Evolutionary conservation across 1,140 invertebrate genomes (phyloP), one percentile per base, ranked within the genome.

Genomic region (Antheraea pernyi): DNA sequence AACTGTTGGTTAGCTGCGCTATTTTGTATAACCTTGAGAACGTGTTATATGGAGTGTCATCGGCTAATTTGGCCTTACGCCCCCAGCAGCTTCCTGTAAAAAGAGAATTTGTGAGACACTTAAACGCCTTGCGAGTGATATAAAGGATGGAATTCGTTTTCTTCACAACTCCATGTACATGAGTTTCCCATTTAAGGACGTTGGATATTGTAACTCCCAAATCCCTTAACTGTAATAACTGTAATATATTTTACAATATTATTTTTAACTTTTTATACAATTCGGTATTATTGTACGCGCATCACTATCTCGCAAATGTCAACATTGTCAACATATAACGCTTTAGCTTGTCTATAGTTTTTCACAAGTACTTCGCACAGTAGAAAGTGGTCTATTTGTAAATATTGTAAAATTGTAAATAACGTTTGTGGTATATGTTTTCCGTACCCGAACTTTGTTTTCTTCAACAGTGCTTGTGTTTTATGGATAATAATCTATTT

Each of bases 371-470:
- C 76, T 80, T 78, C 77, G 81, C 71, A 71, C 71, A 73, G 79
- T 84, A 77, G 84, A 83, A 82, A 85, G 85, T 84, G 82, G 71
- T 83, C 68, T 91, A 87, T 91, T 89, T 89, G 84, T 91, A 91
- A 91, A 91, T 91, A 90, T 81, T 85, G 76, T 73, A 78, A 78
- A 79, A 71, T 85, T 3, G 80, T 86, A 86, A 87, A 86, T 87
- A 86, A 73, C 67, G 22, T 22, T 75, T 73, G 72, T 74, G 73
- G 73, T 77, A 73, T 73, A 67, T 76, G 67, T 71, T 74, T 73
- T 74, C 68, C 66, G 53, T 30, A 63, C 69, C 48, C 70, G 64
- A 66, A 72, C 68, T 66, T 69, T 72, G 69, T 42, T 82, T 82
- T 73, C 71, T 67, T 63, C 67, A 67, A 72, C 65, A 76, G 77